phyloP scores from a whole-genome alignment of 2,888 invertebrate species.

The Philaethria dido region DNA sequence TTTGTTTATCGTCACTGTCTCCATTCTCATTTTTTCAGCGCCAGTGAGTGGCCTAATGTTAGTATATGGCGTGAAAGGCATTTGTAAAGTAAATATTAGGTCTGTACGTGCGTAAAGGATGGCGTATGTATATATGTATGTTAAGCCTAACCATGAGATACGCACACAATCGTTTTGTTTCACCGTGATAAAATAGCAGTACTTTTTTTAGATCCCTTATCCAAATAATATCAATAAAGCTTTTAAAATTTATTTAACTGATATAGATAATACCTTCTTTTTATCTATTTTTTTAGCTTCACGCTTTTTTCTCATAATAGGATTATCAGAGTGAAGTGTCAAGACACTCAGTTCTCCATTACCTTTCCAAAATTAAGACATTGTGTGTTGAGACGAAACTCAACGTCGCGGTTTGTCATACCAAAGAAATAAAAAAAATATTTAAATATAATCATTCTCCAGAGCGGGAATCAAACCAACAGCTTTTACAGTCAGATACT shows the following conservation, averaged over 20 bases:
- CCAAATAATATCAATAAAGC: not conserved
- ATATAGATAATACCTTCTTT: too few relatives aligned
- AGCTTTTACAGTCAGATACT: too few relatives aligned
- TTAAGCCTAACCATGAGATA: not conserved
- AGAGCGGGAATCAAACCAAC: too few relatives aligned
- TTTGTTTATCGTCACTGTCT: conserved; percentile 37
- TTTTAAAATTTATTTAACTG: not conserved
- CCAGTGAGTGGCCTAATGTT: conserved; percentile 39
- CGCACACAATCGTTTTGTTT: not conserved
- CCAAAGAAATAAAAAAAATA: too few relatives aligned
- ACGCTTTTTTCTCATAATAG: too few relatives aligned
- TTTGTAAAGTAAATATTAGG: conserved; percentile 45
- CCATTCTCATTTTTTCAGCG: conserved; percentile 23
- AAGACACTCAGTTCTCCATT: too few relatives aligned
- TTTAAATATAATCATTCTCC: too few relatives aligned
- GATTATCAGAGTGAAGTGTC: too few relatives aligned
- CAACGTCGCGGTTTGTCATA: too few relatives aligned
- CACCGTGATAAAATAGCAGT: not conserved
- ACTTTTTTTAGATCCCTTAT: not conserved
- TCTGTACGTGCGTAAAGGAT: conserved; percentile 39
- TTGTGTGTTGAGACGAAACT: too few relatives aligned
- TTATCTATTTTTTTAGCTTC: too few relatives aligned
- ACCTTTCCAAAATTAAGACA: too few relatives aligned
- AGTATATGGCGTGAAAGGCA: conserved; percentile 40
- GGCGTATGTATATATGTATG: not conserved